Evolutionary conservation across 2,888 invertebrate species (phyloP).

Genomic region (Luperina testacea): DNA sequence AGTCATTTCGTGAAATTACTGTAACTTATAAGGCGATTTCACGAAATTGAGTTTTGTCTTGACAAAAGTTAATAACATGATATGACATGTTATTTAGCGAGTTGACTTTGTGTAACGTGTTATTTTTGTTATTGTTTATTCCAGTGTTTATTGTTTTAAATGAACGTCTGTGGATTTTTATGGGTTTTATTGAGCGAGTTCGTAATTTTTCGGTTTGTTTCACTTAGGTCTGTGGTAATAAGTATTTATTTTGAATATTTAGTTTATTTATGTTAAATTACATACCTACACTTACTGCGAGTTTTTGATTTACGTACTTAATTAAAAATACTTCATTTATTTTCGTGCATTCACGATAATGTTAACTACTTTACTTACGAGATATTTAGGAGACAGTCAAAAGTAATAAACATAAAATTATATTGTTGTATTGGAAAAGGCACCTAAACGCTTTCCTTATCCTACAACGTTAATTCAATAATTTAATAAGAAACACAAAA

Average conservation of each 20-base stretch:
- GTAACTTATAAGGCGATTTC: conserved; percentile 29
- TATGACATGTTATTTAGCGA: conserved; percentile 33
- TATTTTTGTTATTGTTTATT: conserved; percentile 47
- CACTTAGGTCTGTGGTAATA: conserved; percentile 13
- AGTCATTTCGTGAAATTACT: conserved; percentile 49
- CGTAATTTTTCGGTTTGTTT: conserved; percentile 34
- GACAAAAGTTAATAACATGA: conserved; percentile 45
- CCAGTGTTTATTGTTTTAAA: conserved; percentile 66
- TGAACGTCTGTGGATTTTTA: conserved; percentile 54
- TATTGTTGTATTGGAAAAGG: neutral
- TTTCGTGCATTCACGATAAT: neutral
- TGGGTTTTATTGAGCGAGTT: conserved; percentile 49
- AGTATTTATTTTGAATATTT: neutral
- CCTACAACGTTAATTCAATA: neutral
- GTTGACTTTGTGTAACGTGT: conserved; percentile 36
- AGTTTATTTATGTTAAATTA: too few relatives aligned
- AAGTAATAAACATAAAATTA: neutral
- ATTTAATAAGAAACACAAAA: neutral
- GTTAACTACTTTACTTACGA: neutral
- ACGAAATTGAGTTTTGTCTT: conserved; percentile 33
- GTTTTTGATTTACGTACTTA: neutral
- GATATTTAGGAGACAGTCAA: neutral
- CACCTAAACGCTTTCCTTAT: neutral
- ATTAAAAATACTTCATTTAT: neutral
- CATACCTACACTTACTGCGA: neutral